Conservation (phyloP, 2,888 invertebrate genomes). For the Anagyrus pseudococci region DNA sequence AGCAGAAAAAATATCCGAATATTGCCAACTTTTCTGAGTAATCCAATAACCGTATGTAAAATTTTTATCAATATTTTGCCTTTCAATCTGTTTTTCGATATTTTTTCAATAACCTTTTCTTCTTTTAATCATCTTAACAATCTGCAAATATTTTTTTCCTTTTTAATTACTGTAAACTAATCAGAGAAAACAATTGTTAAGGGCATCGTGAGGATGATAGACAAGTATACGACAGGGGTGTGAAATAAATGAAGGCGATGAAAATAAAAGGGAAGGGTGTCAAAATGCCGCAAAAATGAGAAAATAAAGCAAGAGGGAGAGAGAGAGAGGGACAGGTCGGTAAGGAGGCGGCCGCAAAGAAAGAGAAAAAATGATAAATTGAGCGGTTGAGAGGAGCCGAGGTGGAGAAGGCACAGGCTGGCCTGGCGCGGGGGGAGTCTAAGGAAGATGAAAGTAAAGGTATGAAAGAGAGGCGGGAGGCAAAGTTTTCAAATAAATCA, state of each 20-base stretch:
- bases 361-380: constrained; percentile 24
- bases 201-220: background rate
- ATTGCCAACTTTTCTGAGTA: too few species aligned
- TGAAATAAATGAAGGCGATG: constrained; percentile 5
- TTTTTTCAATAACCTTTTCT: too few species aligned
- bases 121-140: too few species aligned
- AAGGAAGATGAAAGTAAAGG: background rate
- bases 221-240: background rate
- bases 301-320: constrained; percentile 4
- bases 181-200: too few species aligned
- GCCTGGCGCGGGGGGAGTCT: background rate
- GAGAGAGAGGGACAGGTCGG: background rate
- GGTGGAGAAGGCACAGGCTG: background rate
- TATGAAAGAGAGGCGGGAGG: constrained; percentile 36
- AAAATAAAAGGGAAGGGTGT: constrained; percentile 1
- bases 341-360: background rate
- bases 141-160: too few species aligned
- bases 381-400: background rate
- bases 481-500: constrained; percentile 50
- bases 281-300: constrained; percentile 9
- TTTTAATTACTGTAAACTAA: too few species aligned
- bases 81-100: too few species aligned
- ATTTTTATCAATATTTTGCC: too few species aligned
- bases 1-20: too few species aligned
- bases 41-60: too few species aligned